Evolutionary conservation across 1,140 invertebrate genomes (phyloP), one percentile per base, ranked within the genome.

Genomic region (Drosophila murphyi): DNA sequence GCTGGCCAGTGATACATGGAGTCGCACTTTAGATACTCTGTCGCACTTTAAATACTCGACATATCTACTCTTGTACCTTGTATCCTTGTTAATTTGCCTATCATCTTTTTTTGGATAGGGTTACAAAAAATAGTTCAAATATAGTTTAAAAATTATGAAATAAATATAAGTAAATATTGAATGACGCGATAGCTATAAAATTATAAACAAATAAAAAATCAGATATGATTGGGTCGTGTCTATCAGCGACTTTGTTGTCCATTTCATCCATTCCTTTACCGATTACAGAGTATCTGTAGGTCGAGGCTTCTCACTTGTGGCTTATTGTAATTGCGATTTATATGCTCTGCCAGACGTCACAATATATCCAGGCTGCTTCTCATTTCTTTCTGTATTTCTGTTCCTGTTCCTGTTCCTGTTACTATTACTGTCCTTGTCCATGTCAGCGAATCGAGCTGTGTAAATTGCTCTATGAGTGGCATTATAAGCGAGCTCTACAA

Each of bases 291-390:
- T 72, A 37, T 56, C 4, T 28, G 5, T 0, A 8, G n/a, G 45
- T 56, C 71, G 34, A 45, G 28, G 35, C 54, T 48, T 55, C 28
- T 20, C 4, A 3, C 5, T 31, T 4, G 35, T 12, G 8, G 4
- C 20, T 20, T 20, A 56, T 54, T 57, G 52, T 68, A 65, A 72
- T 72, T 80, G 80, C 63, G 57, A 86, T 78, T 78, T 78, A 72
- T 82, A 60, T 72, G 56, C 61, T 57, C 52, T 60, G 48, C 35
- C 10, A 20, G 32, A 54, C 55, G 48, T 34, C 35, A n/a, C 51
- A 64, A 32, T 32, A 48, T 67, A 67, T 72, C 62, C 62, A 72
- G 37, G 62, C 62, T 59, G 7, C 51, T 59, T 5, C 20, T 3
- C 62, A 20, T 6, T 52, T 29, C 56, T 34, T 12, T 8, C n/a